These are phyloP conservation scores for Bujurquina vittata DNA, from an alignment of 2,113 vertebrate genomes.

Conservation along the genomic window DNA sequence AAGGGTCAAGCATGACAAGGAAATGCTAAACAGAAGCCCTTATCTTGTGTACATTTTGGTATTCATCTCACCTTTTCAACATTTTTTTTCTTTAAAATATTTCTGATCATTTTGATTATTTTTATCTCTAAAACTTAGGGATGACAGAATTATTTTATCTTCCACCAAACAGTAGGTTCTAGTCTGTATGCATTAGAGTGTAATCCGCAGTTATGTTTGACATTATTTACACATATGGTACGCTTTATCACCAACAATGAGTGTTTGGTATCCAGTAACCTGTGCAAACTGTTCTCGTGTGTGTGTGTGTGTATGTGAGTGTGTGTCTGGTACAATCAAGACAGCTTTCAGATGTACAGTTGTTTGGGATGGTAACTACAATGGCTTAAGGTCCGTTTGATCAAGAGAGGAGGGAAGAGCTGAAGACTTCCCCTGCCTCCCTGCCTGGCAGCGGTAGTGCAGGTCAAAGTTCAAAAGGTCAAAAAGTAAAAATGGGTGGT, in stretches of 20 bases:
- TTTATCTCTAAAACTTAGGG: constrained; percentile 67
- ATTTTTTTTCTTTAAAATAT: constrained; percentile 44
- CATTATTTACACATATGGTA: constrained; percentile 61
- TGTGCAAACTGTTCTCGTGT: constrained; percentile 58
- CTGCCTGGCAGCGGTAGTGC: constrained; percentile 79
- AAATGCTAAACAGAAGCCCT: constrained; percentile 75
- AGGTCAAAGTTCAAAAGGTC: constrained; percentile 81
- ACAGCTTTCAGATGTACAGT: constrained; percentile 67
- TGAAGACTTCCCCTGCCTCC: constrained; percentile 46
- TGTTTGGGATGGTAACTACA: constrained; percentile 75
- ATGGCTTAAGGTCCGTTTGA: constrained; percentile 81
- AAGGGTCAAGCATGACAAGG: constrained; percentile 31
- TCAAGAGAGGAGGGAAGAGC: constrained; percentile 50
- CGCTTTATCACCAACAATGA: constrained; percentile 35
- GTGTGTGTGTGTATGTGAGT: constrained; percentile 21
- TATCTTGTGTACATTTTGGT: constrained; percentile 73
- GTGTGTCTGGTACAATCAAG: constrained; percentile 66
- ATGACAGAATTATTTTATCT: constrained; percentile 54
- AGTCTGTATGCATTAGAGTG: constrained; percentile 51
- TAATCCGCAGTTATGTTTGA: constrained; percentile 39
- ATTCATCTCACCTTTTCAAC: constrained; percentile 65
- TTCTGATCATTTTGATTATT: constrained; percentile 36
- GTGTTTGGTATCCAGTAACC: constrained; percentile 48
- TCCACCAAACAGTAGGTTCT: constrained; percentile 63
- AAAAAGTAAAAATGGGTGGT: constrained; percentile 78